These are phyloP conservation scores for Corticium candelabrum DNA, from an alignment of 37 sponge, comb jelly and placozoan genomes.

Conservation along the genomic window DNA sequence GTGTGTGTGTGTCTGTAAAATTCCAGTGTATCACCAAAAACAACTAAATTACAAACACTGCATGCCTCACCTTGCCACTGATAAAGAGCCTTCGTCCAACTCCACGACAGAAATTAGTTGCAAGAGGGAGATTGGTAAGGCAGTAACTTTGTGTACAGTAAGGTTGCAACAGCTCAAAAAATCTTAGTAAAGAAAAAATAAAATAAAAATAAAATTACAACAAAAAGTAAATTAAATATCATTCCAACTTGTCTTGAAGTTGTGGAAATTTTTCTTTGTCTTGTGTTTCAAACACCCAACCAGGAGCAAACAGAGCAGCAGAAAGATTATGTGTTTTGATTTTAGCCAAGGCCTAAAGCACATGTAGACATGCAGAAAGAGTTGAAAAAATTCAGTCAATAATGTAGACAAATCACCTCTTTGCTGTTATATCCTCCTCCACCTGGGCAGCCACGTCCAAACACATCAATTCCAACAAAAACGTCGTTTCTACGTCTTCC, in stretches of 20 bases:
- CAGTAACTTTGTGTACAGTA: conserved; percentile 3
- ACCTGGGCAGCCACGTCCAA: conserved; percentile 82
- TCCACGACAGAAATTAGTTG: conserved; percentile 19
- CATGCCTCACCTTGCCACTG: background rate
- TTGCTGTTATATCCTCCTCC: conserved; percentile 75
- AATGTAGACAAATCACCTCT: conserved; percentile 30
- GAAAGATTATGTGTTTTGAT: conserved; percentile 56
- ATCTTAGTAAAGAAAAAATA: conserved; percentile 13
- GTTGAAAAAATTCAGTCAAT: too few species aligned
- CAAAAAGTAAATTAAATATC: too few species aligned
- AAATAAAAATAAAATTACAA: too few species aligned
- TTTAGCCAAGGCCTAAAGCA: conserved; percentile 57
- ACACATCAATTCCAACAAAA: conserved; percentile 93
- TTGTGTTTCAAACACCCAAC: conserved; percentile 95
- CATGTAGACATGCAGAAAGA: background rate
- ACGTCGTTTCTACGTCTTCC: conserved; percentile 52
- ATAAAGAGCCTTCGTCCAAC: background rate
- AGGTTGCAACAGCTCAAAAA: conserved; percentile 27
- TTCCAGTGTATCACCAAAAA: background rate
- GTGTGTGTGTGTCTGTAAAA: too few species aligned
- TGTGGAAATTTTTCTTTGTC: conserved; percentile 50
- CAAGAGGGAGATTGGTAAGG: conserved; percentile 1
- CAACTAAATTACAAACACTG: background rate
- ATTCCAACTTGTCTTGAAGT: conserved; percentile 73
- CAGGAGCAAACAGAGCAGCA: conserved; percentile 94